Evolutionary conservation across 2,113 vertebrate species (phyloP).

Genomic region (Sylvia atricapilla): DNA sequence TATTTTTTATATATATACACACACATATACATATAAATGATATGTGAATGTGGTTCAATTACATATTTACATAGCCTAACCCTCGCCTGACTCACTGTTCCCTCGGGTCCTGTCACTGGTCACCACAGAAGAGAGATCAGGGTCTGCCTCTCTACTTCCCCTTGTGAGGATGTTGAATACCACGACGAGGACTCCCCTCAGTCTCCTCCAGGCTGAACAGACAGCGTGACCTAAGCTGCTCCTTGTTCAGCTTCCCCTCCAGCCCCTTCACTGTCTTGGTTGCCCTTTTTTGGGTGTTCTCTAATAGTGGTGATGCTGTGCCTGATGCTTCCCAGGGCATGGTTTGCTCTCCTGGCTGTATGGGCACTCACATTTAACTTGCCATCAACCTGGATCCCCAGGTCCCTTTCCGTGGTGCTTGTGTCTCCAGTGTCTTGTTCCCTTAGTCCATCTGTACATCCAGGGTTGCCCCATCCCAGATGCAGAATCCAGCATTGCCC

Average conservation of each 20-base stretch:
- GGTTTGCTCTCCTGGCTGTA: fast-evolving
- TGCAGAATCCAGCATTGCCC: neutral
- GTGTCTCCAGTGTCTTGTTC: neutral
- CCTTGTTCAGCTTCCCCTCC: neutral
- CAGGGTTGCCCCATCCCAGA: neutral
- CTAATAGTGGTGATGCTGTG: too few species aligned
- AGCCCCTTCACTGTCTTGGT: neutral
- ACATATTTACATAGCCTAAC: neutral
- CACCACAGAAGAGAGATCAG: neutral
- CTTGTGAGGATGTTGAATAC: too few species aligned
- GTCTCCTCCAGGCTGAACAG: neutral
- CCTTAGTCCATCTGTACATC: neutral
- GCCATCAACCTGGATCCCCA: neutral
- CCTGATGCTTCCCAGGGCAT: neutral
- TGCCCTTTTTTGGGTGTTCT: neutral
- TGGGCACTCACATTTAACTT: fast-evolving
- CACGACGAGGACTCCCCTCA: neutral
- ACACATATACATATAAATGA: neutral
- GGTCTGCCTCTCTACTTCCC: neutral
- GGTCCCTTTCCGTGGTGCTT: neutral
- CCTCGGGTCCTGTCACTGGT: neutral
- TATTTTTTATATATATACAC: neutral
- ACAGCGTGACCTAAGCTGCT: neutral
- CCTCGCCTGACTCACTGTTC: neutral
- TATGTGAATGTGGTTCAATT: neutral